Evolutionary conservation across 2,113 vertebrate genomes (phyloP).

Genomic region (Hylia prasina): DNA sequence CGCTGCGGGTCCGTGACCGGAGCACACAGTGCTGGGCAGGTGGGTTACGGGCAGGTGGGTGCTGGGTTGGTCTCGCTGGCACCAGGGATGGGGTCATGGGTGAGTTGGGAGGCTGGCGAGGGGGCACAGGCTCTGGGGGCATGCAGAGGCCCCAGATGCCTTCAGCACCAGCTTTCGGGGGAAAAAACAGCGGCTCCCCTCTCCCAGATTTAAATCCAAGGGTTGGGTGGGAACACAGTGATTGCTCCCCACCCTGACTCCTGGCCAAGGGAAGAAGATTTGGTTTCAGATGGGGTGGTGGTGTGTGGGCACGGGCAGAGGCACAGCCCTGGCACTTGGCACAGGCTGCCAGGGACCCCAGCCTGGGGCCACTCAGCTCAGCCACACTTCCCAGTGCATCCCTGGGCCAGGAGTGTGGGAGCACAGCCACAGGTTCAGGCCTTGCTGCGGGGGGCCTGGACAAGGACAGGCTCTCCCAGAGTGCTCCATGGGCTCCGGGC

Average conservation of each 20-base stretch:
- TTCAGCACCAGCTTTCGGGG: rapidly evolving
- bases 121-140: no score
- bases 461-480: neutral
- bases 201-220: neutral
- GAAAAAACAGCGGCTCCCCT: neutral
- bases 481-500: rapidly evolving
- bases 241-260: neutral
- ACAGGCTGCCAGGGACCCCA: neutral
- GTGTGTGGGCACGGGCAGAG: neutral
- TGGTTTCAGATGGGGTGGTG: rapidly evolving
- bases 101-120: neutral
- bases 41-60: neutral
- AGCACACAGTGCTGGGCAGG: neutral
- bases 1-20: rapidly evolving
- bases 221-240: rapidly evolving
- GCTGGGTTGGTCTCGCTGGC: rapidly evolving
- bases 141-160: neutral
- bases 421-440: rapidly evolving
- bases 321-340: neutral
- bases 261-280: rapidly evolving
- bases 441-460: rapidly evolving
- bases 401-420: neutral
- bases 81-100: neutral
- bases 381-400: rapidly evolving
- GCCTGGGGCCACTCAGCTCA: neutral